A percentile compares a stretch with the other conserved stretches of the same genome.
Evolutionary conservation across 2,113 vertebrate genomes (phyloP).

Genomic region (Nycticorax nycticorax): DNA sequence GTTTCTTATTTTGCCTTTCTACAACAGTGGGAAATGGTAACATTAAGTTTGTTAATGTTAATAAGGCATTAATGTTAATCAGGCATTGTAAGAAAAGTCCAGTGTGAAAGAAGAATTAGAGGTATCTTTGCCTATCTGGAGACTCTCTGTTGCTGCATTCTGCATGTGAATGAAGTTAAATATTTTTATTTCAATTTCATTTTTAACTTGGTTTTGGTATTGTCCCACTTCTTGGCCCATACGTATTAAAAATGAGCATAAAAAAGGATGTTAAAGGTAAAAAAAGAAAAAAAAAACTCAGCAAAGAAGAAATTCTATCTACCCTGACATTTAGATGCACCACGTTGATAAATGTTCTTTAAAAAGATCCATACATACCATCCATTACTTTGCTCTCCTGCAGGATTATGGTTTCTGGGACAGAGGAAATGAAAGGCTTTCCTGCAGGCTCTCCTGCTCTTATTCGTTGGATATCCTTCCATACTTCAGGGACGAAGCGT

Average conservation of each 20-base stretch:
- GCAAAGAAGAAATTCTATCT: background rate
- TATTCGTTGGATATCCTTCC: slow-evolving; percentile 6
- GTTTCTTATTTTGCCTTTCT: background rate
- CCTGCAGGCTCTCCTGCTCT: slow-evolving; percentile 22
- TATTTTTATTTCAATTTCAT: background rate
- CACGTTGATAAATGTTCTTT: background rate
- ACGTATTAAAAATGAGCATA: background rate
- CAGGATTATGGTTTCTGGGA: slow-evolving; percentile 53
- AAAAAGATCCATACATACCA: slow-evolving; percentile 23
- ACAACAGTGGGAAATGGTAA: background rate
- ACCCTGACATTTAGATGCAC: slow-evolving; percentile 12
- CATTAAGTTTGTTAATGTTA: background rate
- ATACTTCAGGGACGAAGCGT: slow-evolving; percentile 4
- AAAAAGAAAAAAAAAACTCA: background rate
- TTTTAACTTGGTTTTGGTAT: background rate
- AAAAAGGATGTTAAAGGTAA: background rate
- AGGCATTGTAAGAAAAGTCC: background rate
- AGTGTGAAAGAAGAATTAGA: background rate
- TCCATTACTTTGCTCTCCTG: slow-evolving; percentile 29
- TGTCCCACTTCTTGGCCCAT: background rate
- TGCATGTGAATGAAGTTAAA: background rate
- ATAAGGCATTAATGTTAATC: background rate
- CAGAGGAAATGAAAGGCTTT: slow-evolving; percentile 74
- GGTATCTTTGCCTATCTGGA: background rate
- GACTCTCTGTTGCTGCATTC: background rate